phyloP scores from a whole-genome alignment of 2,113 vertebrate species.

The Vidua chalybeata region DNA sequence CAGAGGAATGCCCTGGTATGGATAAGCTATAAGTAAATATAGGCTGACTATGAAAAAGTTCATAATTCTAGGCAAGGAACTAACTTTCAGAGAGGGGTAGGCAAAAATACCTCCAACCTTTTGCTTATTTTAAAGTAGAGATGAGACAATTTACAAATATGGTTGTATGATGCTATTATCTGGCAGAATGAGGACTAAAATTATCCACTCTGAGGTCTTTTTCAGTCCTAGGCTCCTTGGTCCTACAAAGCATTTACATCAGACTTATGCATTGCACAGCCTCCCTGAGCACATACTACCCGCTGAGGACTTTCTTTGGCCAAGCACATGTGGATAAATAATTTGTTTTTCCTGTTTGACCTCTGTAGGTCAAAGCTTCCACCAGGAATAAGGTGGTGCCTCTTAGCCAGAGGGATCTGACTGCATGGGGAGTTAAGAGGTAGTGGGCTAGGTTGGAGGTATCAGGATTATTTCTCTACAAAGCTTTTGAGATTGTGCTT shows the following conservation, averaged over 20 bases:
- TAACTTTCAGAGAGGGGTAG: background rate
- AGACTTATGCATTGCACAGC: background rate
- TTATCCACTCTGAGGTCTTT: background rate
- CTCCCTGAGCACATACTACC: background rate
- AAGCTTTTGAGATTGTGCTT: background rate
- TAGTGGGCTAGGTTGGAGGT: background rate
- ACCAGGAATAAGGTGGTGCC: rapidly evolving
- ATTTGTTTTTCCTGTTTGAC: background rate
- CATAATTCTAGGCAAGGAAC: background rate
- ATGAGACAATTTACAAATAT: background rate
- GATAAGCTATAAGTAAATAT: background rate
- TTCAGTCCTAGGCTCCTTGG: background rate
- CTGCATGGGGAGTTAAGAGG: background rate
- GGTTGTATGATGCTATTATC: background rate
- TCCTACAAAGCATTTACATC: background rate
- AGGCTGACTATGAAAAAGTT: background rate
- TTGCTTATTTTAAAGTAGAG: background rate
- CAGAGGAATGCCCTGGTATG: background rate
- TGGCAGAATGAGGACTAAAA: background rate
- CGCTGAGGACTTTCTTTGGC: background rate
- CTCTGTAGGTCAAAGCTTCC: background rate
- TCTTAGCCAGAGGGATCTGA: background rate
- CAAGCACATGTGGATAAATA: background rate
- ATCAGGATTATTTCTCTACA: background rate
- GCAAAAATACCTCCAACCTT: background rate